These are phyloP conservation scores for Hecatera dysodea DNA, from an alignment of 2,888 invertebrate genomes.

Conservation along the genomic window DNA sequence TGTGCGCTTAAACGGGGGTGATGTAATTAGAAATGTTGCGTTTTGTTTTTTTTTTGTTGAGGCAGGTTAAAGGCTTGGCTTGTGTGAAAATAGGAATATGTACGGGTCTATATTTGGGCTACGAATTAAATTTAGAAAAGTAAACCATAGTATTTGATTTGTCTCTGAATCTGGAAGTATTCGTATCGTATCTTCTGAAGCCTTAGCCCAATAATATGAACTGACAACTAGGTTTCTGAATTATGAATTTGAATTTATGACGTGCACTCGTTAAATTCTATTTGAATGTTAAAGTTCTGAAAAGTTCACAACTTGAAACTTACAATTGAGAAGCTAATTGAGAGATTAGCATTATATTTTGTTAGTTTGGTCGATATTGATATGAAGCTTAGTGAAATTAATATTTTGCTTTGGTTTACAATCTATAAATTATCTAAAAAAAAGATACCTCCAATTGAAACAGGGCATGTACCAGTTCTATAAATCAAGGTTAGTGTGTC, in stretches of 20 bases:
- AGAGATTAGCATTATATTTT: too few species aligned
- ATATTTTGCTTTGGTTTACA: background rate
- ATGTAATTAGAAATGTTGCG: slow-evolving; percentile 69
- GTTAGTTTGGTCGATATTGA: background rate
- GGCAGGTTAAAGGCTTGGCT: slow-evolving; percentile 35
- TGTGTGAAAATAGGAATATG: slow-evolving; percentile 40
- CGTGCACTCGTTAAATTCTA: too few species aligned
- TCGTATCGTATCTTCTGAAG: too few species aligned
- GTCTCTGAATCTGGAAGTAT: background rate
- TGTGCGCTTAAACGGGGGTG: slow-evolving; percentile 65
- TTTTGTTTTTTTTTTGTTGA: slow-evolving; percentile 39
- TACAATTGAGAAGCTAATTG: too few species aligned
- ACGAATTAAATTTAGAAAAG: too few species aligned
- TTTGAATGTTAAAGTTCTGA: background rate
- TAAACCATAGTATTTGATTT: too few species aligned
- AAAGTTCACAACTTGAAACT: background rate
- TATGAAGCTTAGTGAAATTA: background rate
- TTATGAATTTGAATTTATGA: background rate
- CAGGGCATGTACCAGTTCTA: slow-evolving; percentile 3
- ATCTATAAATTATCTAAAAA: background rate
- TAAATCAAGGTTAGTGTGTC: slow-evolving; percentile 49
- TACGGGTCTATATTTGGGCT: slow-evolving; percentile 2
- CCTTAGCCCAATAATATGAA: background rate
- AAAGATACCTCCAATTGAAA: background rate
- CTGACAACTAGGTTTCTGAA: too few species aligned